Percentiles rank a stretch among this genome's conserved stretches.
These are phyloP conservation scores for Philypnodon macrostomus DNA, from an alignment of 2,797 vertebrate species.

Conservation along the genomic window DNA sequence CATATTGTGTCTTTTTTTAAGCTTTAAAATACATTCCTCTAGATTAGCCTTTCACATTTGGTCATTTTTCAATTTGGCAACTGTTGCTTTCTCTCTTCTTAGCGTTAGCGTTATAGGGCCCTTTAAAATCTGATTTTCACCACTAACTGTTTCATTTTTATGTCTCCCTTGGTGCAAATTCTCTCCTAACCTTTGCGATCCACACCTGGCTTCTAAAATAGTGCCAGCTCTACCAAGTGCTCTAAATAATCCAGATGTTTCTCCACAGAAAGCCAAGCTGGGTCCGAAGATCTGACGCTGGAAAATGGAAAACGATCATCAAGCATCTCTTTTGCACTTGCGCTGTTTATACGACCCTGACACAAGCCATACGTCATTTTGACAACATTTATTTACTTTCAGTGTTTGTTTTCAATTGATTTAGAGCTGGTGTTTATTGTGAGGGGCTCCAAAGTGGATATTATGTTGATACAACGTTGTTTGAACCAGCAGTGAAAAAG, in stretches of 20 bases:
- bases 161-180: slow-evolving; percentile 15
- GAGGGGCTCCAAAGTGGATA: slow-evolving; percentile 37
- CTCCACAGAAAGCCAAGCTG: slow-evolving; percentile 94
- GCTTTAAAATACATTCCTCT: no score
- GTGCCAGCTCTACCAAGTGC: slow-evolving; percentile 23
- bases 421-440: slow-evolving; percentile 41
- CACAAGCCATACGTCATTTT: slow-evolving; percentile 45
- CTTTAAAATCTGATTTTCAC: not conserved
- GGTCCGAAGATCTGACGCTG: slow-evolving; percentile 89
- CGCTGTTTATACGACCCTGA: slow-evolving; percentile 54
- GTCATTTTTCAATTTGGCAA: no score
- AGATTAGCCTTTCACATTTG: no score
- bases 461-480: slow-evolving; percentile 25
- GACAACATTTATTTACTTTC: slow-evolving; percentile 43
- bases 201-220: slow-evolving; percentile 23
- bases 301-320: slow-evolving; percentile 55
- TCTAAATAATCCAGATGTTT: slow-evolving; percentile 53
- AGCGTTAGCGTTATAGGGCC: no score
- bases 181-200: slow-evolving; percentile 10
- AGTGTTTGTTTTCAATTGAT: slow-evolving; percentile 54
- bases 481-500: slow-evolving; percentile 27
- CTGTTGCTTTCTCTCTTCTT: no score
- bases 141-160: slow-evolving; percentile 2
- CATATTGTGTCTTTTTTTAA: no score
- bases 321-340: slow-evolving; percentile 47